Evolutionary conservation across 2,113 vertebrate genomes (phyloP).

Genomic region (Oceanodroma tethys): DNA sequence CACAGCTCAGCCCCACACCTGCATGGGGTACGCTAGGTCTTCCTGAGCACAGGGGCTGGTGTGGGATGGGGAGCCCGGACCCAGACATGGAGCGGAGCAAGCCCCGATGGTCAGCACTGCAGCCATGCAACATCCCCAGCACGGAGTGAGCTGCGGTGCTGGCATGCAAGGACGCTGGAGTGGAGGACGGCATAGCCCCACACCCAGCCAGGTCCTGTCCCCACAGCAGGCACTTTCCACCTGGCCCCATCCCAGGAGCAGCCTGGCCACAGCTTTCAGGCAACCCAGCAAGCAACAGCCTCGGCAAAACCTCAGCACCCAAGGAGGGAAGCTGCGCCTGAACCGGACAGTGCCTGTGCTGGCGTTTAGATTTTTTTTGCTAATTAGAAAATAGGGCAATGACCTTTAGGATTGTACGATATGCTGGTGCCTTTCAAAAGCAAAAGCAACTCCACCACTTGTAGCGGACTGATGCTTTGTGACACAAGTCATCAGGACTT

Average conservation of each 20-base stretch:
- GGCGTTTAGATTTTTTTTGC: neutral
- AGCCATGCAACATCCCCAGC: neutral
- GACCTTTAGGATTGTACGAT: neutral
- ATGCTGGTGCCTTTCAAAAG: neutral
- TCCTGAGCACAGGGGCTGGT: neutral
- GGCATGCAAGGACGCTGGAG: fast-evolving
- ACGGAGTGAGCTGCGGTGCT: fast-evolving
- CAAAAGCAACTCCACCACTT: neutral
- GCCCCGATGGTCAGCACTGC: fast-evolving
- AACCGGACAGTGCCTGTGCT: fast-evolving
- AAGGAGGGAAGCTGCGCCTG: neutral
- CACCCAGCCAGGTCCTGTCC: fast-evolving
- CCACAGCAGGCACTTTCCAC: neutral
- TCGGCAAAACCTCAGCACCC: neutral
- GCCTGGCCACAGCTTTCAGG: neutral
- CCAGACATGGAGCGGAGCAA: fast-evolving
- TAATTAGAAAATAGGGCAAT: neutral
- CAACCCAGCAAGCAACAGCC: neutral
- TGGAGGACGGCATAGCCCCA: neutral
- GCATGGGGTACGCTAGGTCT: neutral
- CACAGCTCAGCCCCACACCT: too few species aligned
- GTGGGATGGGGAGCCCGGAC: fast-evolving
- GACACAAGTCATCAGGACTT: neutral
- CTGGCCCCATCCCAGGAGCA: neutral
- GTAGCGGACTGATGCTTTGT: fast-evolving